Base-by-base conservation (phyloP, 2,888 invertebrate species). In the Phlogophora meticulosa region DNA sequence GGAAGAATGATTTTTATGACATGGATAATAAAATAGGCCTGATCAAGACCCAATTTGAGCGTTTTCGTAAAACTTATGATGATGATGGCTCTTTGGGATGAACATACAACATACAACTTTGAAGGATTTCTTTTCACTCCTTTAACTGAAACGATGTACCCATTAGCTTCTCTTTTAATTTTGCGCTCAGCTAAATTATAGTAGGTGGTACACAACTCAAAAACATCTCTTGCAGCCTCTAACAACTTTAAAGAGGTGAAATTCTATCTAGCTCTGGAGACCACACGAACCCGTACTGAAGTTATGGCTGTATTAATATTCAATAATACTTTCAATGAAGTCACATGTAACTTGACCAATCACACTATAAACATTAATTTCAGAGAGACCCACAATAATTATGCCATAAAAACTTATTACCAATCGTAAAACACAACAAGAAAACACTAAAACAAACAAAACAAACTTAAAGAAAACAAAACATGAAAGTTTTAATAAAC, bases 401-500 rank as follows among this genome's bases (percentile, higher is more conserved):
- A 67, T 65, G 57, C 53, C 48, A 76, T 76, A 78, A 62, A 76
- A 80, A 42, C 56, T 38, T 55, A 71, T 56, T 63, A 77, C 76
- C 38, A 72, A 76, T 76, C 66, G 51, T 76, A 63, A 76, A 69
- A 69, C 57, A 60, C 68, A 58, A 63, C 56, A 70, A 77, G 71
- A 45, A 24, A 36, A 49, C 64, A 63, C 59, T 57, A 65, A 72
- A 53, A 78, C 60, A 76, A 72, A 75, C 53, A 68, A 76, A 72
- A 72, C 48, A 73, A 73, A 63, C 42, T 65, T 68, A 61, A 58
- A 64, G 68, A 75, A 70, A 52, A 81, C 69, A 72, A 78, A 77
- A 68, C 75, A 80, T 70, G 71, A 72, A 78, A 80, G 69, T 80
- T 85, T 83, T 84, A 86, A 85, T 83, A 84, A 85, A 81, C 82